Percentiles rank a stretch among this genome's conserved stretches.
These are phyloP conservation scores for Cynodonichthys magdalenae DNA, from an alignment of 2,797 vertebrate species.

Conservation along the genomic window DNA sequence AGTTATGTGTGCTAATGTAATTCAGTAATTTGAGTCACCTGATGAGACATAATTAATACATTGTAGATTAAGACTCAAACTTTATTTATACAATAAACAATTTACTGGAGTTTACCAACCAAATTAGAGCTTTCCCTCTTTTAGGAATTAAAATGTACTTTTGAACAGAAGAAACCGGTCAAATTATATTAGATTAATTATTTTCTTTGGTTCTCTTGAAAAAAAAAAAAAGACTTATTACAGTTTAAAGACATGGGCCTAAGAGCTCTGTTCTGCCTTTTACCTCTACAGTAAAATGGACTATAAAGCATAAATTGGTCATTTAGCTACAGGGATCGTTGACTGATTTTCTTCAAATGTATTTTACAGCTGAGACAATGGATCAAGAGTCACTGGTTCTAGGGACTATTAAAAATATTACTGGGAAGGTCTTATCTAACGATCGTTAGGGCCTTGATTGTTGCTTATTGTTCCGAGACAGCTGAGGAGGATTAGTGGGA, in stretches of 20 bases:
- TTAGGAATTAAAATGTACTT: not conserved
- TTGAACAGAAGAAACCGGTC: constrained; percentile 26
- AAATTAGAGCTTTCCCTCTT: constrained; percentile 10
- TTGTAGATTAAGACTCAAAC: constrained; percentile 2
- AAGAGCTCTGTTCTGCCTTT: constrained; percentile 34
- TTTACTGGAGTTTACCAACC: not conserved
- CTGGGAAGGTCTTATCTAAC: not conserved
- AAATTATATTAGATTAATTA: constrained; percentile 15
- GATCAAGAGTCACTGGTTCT: constrained; percentile 22
- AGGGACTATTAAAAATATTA: constrained; percentile 23
- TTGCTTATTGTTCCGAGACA: not conserved
- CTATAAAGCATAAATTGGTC: constrained; percentile 44
- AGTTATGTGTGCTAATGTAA: not conserved
- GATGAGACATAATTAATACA: not conserved
- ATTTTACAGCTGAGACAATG: constrained; percentile 33
- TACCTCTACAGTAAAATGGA: constrained; percentile 41
- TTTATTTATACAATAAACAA: not conserved
- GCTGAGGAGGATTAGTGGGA: not conserved
- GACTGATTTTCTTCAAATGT: constrained; percentile 27
- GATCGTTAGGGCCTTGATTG: no score
- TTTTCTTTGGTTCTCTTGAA: constrained; percentile 1
- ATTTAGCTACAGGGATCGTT: constrained; percentile 36
- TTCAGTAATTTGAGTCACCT: constrained; percentile 8
- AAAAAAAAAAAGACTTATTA: constrained; percentile 18
- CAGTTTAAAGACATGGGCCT: constrained; percentile 3